Evolutionary conservation across 2,797 vertebrate species (phyloP).

Genomic region (Phoebastria nigripes): DNA sequence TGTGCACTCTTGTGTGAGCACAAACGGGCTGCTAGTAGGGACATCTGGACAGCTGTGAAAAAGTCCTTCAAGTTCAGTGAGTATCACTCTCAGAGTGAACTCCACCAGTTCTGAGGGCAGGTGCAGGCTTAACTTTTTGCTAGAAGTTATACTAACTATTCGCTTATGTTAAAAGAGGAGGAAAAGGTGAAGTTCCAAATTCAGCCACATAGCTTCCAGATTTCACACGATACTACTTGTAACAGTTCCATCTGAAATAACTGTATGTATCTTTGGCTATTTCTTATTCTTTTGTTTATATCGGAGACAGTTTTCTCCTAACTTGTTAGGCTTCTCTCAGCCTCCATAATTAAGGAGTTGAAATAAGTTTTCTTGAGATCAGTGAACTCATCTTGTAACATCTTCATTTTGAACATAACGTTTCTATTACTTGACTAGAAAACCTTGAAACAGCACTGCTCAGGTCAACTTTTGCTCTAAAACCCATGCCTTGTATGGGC

Average conservation of each 20-base stretch:
- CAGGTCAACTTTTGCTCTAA: not conserved
- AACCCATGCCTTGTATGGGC: not conserved
- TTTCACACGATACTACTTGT: fast-evolving
- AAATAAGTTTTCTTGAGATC: not conserved
- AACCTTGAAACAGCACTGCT: not conserved
- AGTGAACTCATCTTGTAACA: not conserved
- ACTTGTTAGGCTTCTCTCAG: not conserved
- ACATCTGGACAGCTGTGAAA: not conserved
- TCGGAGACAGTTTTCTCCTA: not conserved
- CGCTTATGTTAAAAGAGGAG: not conserved
- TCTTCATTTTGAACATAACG: not conserved
- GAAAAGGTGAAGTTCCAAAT: not conserved
- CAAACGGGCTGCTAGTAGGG: not conserved
- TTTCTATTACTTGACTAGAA: not conserved
- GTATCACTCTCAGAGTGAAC: not conserved
- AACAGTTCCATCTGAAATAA: fast-evolving
- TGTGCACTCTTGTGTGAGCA: not conserved
- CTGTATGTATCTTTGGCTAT: fast-evolving
- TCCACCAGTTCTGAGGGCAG: not conserved
- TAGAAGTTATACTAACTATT: not conserved
- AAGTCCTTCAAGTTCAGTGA: not conserved
- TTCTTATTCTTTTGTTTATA: not conserved
- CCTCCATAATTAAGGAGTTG: not conserved
- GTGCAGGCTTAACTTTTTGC: not conserved
- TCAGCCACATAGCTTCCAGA: not conserved